Base-by-base conservation (phyloP, 2,113 vertebrate genomes). In the Corapipo altera region DNA sequence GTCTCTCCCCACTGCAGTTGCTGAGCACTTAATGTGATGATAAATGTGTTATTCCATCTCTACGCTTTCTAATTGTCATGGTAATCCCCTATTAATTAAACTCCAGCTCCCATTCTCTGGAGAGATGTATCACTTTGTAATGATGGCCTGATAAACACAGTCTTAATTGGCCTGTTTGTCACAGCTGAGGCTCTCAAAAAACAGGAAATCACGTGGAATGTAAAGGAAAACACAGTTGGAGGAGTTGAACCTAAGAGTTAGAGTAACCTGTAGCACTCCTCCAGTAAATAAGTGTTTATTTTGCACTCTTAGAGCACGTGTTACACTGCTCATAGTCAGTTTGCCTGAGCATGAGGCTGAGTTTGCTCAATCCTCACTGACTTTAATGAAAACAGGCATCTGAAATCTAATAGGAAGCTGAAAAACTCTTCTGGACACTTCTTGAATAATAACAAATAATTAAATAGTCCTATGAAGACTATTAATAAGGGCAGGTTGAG, bases 51-150 rank as follows among this genome's bases (percentile, higher is more conserved):
- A 61, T 6, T 81, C 41, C 30, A 5, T 67, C 67, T 44, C 57
- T 82, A 26, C 5, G 1, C 30, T 74, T 44, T 41, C 41, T 73
- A 48, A 91, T 77, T 37, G 24, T 15, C 65, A 1, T 26, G 16
- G 5, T 55, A 28, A 89, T 89, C 55, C 62, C 19, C 78, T 48
- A 26, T 59, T 82, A 94, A 89, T 93, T 69, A 75, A 79, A 61
- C 9, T 30, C 27, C 30, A 61, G 57, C 28, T 91, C 48, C 21
- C 6, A 2, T 91, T 85, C 85, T 62, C 85, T 78, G 57, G 81
- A 48, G 76, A 66, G 41, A 62, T 74, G 41, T 55, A n/a, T 76
- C 67, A 3, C 3, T 82, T 85, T 51, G 64, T 91, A 86, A 35
- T 19, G 49, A 65, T 39, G 57, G 23, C 8, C 4, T 51, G 88